These are phyloP conservation scores for Apteryx mantelli DNA, from an alignment of 2,113 vertebrate species.

Conservation along the genomic window DNA sequence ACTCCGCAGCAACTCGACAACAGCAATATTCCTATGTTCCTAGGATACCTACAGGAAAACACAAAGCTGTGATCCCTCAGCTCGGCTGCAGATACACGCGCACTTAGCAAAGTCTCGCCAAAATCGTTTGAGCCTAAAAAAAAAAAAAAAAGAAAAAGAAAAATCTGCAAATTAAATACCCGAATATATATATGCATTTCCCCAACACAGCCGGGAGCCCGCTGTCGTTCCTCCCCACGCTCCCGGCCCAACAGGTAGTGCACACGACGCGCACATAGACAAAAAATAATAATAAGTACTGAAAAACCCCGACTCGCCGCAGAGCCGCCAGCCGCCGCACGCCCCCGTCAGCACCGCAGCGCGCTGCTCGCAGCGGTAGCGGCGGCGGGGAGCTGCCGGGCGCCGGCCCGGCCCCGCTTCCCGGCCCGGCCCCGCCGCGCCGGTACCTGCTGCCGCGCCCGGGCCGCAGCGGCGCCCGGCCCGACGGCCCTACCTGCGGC, in stretches of 20 bases:
- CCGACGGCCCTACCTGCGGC: too few species aligned
- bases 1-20: neutral
- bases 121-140: neutral
- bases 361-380: neutral
- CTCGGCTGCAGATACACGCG: neutral
- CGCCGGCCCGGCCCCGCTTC: neutral
- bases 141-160: neutral
- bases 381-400: neutral
- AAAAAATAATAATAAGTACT: neutral
- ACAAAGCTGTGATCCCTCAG: neutral
- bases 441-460: too few species aligned
- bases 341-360: neutral
- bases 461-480: too few species aligned
- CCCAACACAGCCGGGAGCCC: neutral
- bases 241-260: neutral
- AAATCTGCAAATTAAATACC: neutral
- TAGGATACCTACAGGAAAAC: accelerated
- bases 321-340: neutral
- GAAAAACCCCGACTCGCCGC: neutral
- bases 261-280: too few species aligned
- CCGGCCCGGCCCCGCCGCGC: too few species aligned
- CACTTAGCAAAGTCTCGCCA: neutral
- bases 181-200: accelerated
- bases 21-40: neutral
- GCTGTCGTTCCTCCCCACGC: accelerated